Base-by-base conservation (phyloP, 2,797 vertebrate genomes). In the Rousettus madagascariensis region DNA sequence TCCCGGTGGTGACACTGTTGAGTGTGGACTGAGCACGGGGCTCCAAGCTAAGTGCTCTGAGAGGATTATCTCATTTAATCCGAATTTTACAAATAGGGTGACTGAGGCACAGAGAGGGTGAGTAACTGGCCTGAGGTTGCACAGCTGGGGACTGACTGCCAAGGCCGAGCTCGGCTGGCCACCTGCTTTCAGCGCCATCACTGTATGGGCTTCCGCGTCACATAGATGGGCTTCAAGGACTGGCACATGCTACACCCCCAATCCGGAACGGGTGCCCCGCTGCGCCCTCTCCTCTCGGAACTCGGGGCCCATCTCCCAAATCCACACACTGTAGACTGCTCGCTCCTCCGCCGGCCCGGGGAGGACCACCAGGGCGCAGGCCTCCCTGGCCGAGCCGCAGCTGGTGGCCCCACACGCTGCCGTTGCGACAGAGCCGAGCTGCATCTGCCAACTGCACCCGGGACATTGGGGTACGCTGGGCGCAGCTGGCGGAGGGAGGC, bases 401-500 rank as follows among this genome's bases (percentile, higher is more conserved):
- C 95, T 74, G 91, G 86, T n/a, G 13, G 24, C 53, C 33, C 17
- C 28, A n/a, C 82, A 19, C 28, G 17, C n/a, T 7, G 82, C 72
- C 36, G 51, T 74, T 85, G 87, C 26, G 0, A 90, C 72, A 82
- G 41, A 57, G 53, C 82, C 24, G 8, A 6, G 46, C 74, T 77
- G 61, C 46, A 15, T 93, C 94, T 96, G 96, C 93, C 93, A 94
- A 8, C 20, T 30, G 80, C 93, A 94, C 87, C 84, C 8, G 33
- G 90, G 93, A 86, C 94, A 16, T 53, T 36, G 6, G 96, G 71
- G 78, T 28, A 46, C 0, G 80, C 66, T 89, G 85, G 38, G 87
- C 4, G 13, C 94, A 94, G 96, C 95, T 92, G 96, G 96, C 9
- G 74, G 82, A 78, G n/a, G 68, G 87, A 90, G 85, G 97, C 90